Conservation (phyloP, 30 jellyfish, hydroid and myxozoan genomes). For the Catostylus mosaicus region DNA sequence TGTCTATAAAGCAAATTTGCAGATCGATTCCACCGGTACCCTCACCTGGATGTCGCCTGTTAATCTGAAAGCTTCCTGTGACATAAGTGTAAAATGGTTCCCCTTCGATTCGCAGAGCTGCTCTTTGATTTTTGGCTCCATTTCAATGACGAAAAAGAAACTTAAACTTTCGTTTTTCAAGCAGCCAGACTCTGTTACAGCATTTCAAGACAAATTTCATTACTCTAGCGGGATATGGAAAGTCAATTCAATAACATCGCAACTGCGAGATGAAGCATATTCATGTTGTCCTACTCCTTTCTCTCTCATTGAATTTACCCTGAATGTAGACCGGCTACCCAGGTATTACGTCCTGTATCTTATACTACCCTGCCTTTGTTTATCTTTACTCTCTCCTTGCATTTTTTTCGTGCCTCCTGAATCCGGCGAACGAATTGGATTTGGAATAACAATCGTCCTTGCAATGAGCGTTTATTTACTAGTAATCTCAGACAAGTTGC, state of each 20-base stretch:
- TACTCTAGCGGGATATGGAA: conserved; percentile 59
- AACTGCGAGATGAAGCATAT: neutral
- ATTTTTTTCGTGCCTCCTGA: conserved; percentile 48
- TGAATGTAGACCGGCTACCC: conserved; percentile 55
- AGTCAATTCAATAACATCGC: conserved; percentile 4
- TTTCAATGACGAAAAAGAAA: conserved; percentile 31
- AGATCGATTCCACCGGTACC: conserved; percentile 33
- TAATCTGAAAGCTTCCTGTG: conserved; percentile 63
- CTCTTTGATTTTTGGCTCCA: conserved; percentile 64
- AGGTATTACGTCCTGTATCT: conserved; percentile 60
- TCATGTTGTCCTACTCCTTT: conserved; percentile 64
- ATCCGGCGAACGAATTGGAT: conserved; percentile 17
- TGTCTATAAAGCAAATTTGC: conserved; percentile 68
- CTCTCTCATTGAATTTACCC: conserved; percentile 35
- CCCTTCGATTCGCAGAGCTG: conserved; percentile 78
- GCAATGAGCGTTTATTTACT: conserved; percentile 74
- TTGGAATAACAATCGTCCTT: conserved; percentile 65
- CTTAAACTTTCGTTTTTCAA: conserved; percentile 32
- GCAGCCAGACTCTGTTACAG: conserved; percentile 31
- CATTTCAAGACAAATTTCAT: conserved; percentile 35
- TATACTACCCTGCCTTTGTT: conserved; percentile 68
- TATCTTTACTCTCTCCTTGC: conserved; percentile 34
- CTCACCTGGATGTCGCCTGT: conserved; percentile 81
- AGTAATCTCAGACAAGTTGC: conserved; percentile 73
- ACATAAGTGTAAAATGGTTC: conserved; percentile 76